A percentile compares a stretch with the other conserved stretches of the same genome.
Conservation (phyloP, 2,113 vertebrate species). For the Delphinus delphis region DNA sequence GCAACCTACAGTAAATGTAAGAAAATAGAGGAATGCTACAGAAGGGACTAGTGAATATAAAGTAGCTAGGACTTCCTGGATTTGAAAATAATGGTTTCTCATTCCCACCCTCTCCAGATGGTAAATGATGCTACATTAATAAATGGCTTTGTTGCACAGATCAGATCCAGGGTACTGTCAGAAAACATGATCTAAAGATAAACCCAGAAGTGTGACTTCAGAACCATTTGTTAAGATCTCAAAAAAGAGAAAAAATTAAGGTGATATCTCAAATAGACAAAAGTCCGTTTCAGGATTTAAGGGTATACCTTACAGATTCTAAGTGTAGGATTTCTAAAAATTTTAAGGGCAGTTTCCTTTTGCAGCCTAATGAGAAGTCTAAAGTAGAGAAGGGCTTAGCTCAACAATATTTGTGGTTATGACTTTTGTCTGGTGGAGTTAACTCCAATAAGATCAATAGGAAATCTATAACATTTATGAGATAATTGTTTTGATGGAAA, state of each 20-base stretch:
- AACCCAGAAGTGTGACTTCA: background rate
- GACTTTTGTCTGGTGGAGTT: background rate
- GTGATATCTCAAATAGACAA: background rate
- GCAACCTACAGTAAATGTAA: background rate
- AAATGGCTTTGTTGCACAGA: background rate
- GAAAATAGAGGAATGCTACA: background rate
- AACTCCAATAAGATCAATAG: background rate
- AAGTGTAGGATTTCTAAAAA: background rate
- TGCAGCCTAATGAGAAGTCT: background rate
- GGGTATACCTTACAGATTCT: background rate
- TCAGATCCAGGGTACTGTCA: background rate
- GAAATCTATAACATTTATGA: background rate
- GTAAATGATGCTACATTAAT: conserved; percentile 34
- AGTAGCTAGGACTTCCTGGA: background rate
- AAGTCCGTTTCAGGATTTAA: background rate
- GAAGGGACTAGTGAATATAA: background rate
- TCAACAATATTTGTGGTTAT: background rate
- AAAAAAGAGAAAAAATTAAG: background rate
- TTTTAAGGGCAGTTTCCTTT: background rate
- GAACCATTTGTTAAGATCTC: background rate
- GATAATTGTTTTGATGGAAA: background rate
- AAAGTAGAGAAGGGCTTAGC: background rate
- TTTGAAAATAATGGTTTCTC: background rate
- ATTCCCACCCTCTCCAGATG: conserved; percentile 37
- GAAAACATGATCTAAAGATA: background rate